Conservation (phyloP, 2,797 vertebrate species). For the Tenualosa thibaudeaui region DNA sequence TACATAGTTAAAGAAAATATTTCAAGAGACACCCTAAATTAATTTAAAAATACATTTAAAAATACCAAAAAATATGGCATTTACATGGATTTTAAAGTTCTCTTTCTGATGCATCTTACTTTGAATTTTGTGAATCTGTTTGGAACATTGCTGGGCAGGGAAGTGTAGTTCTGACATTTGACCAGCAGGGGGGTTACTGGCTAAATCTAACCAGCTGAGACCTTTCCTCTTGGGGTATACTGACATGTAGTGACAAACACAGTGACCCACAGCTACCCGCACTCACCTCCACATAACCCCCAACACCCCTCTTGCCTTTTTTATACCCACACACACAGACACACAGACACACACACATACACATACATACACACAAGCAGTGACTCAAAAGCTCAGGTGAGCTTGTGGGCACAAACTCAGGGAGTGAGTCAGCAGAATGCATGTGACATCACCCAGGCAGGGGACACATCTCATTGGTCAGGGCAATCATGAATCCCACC, state of each 20-base stretch:
- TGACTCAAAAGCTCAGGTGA: too few species aligned
- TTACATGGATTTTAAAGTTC: background rate
- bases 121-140: background rate
- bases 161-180: background rate
- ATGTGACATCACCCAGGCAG: background rate
- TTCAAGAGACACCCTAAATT: too few species aligned
- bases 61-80: background rate
- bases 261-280: background rate
- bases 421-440: background rate
- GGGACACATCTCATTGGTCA: conserved; percentile 3
- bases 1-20: too few species aligned
- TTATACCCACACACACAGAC: background rate
- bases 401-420: background rate
- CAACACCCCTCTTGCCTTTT: too few species aligned
- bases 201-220: background rate
- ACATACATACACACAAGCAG: background rate
- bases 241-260: background rate
- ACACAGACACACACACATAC: background rate
- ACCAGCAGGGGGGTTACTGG: conserved; percentile 8
- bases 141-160: background rate
- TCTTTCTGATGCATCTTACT: background rate
- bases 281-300: background rate
- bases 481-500: background rate
- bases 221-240: background rate
- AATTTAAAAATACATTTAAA: too few species aligned